Evolutionary conservation across 2,797 vertebrate genomes (phyloP).

Genomic region (Calcarius lapponicus): DNA sequence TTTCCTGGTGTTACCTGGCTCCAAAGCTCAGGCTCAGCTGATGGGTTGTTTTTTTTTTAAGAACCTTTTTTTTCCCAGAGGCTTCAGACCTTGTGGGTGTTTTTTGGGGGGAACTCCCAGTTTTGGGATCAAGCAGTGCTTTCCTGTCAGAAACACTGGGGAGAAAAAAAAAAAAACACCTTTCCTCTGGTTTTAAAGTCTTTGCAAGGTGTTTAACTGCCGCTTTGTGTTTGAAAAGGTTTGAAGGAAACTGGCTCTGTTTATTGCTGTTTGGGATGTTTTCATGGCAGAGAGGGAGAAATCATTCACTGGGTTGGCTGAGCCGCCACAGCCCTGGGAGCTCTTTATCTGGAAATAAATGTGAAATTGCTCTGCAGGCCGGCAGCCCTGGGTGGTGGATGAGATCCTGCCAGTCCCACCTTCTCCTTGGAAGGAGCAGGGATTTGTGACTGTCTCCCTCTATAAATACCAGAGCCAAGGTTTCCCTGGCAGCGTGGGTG

Average conservation of each 20-base stretch:
- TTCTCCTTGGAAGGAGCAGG: not conserved
- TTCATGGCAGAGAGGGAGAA: not conserved
- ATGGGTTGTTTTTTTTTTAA: not conserved
- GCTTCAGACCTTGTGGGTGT: not conserved
- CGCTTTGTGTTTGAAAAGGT: not conserved
- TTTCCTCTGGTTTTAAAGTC: not conserved
- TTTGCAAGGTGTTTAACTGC: not conserved
- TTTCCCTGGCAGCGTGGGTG: not conserved
- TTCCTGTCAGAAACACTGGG: not conserved
- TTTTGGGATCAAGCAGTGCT: not conserved
- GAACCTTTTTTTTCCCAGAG: not conserved
- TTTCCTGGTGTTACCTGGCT: not conserved
- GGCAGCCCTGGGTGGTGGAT: not conserved
- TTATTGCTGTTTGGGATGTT: not conserved
- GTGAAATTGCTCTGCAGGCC: not conserved
- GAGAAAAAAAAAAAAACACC: rapidly evolving
- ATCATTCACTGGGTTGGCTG: not conserved
- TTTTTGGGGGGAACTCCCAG: not conserved
- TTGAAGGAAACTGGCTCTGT: not conserved
- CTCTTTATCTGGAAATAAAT: not conserved
- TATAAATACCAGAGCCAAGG: not conserved
- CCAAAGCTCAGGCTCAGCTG: not conserved
- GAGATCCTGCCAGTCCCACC: not conserved
- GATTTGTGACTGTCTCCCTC: not conserved
- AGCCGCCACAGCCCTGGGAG: not conserved